Evolutionary conservation across 2,113 vertebrate species (phyloP).

Genomic region (Prionailurus bengalensis): DNA sequence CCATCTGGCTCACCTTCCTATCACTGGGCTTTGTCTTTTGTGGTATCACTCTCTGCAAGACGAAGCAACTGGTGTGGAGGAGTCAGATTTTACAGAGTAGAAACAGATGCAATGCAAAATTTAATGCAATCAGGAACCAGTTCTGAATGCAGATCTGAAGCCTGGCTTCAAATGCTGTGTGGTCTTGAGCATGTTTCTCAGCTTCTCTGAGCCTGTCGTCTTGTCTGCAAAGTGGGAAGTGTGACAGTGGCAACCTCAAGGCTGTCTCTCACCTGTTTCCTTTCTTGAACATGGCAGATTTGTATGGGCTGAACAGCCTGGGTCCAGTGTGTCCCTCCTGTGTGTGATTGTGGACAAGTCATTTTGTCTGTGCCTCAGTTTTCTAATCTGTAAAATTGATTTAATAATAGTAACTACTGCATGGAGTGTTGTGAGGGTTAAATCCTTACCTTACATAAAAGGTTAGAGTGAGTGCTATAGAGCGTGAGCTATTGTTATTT

Average conservation of each 20-base stretch:
- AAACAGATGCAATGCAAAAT: background rate
- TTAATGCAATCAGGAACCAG: background rate
- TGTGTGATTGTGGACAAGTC: background rate
- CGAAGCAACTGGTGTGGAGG: background rate
- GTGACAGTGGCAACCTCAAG: background rate
- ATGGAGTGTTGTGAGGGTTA: background rate
- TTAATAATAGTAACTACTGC: background rate
- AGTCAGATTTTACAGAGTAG: background rate
- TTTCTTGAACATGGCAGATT: background rate
- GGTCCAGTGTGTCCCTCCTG: background rate
- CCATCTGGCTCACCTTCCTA: background rate
- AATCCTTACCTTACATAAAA: conserved; percentile 31
- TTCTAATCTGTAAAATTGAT: background rate
- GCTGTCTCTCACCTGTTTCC: background rate
- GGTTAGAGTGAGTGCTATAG: conserved; percentile 23
- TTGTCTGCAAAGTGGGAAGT: background rate
- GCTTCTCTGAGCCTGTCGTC: conserved; percentile 17
- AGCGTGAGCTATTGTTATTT: conserved; percentile 66
- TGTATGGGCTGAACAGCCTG: background rate
- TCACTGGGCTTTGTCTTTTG: background rate
- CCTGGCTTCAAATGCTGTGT: background rate
- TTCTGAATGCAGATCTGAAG: background rate
- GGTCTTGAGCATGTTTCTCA: background rate
- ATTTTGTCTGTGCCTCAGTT: conserved; percentile 1
- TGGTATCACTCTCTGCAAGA: background rate